A percentile compares a stretch with the other conserved stretches of the same genome.
Conservation (phyloP, 2,797 vertebrate species). For the Hapalemur alaotrensis region DNA sequence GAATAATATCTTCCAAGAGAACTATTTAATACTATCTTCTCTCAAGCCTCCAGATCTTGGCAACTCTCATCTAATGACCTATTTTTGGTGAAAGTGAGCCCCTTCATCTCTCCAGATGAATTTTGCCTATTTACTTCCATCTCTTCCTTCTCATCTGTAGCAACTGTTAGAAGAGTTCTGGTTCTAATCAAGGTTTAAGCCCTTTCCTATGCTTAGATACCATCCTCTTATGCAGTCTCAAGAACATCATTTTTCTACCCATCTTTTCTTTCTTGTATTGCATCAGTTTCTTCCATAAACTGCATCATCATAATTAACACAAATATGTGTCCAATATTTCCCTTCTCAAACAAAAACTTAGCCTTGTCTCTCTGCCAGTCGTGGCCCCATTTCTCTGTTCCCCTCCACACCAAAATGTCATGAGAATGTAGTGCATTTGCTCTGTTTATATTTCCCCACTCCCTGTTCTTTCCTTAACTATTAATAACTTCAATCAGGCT, state of each 20-base stretch:
- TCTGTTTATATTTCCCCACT: neutral
- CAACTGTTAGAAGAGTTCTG: neutral
- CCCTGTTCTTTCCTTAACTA: neutral
- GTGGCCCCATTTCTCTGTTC: neutral
- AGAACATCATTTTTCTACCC: neutral
- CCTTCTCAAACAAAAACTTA: neutral
- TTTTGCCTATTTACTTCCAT: neutral
- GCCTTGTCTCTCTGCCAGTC: neutral
- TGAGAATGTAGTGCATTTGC: neutral
- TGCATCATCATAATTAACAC: neutral
- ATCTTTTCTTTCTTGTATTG: neutral
- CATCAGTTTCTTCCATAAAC: neutral
- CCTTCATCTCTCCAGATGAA: neutral
- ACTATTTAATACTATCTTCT: neutral
- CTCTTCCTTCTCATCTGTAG: neutral
- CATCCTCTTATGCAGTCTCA: neutral
- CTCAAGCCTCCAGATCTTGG: neutral
- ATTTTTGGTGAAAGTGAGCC: neutral
- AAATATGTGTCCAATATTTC: neutral
- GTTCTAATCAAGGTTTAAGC: neutral
- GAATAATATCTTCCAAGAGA: neutral
- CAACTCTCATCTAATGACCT: neutral
- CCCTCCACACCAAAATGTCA: neutral
- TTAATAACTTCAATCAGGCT: neutral
- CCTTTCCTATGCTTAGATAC: neutral